Evolutionary conservation across 2,888 invertebrate genomes (phyloP).

Genomic region (Carterocephalus palaemon): DNA sequence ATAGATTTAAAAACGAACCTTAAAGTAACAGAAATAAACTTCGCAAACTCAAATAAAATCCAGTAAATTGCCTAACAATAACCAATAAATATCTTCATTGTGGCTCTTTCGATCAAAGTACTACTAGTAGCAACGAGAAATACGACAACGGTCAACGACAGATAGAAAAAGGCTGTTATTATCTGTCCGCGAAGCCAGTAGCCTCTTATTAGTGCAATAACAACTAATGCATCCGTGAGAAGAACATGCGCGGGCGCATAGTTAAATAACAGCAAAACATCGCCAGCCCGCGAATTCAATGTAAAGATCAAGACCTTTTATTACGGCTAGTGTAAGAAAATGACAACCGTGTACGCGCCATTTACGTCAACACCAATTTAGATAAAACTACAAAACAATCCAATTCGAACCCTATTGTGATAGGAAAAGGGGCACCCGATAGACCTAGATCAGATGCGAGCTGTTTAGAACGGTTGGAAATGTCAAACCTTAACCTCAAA

Average conservation of each 20-base stretch:
- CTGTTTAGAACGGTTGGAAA: constrained; percentile 63
- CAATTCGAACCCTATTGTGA: constrained; percentile 46
- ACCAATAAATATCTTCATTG: too few relatives aligned
- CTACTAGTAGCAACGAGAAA: too few relatives aligned
- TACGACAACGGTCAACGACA: constrained; percentile 4
- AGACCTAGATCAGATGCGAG: constrained; percentile 28
- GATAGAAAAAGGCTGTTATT: constrained; percentile 16
- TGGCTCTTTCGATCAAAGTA: too few relatives aligned
- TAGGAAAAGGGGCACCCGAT: constrained; percentile 30
- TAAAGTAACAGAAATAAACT: too few relatives aligned
- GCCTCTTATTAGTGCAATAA: constrained; percentile 23
- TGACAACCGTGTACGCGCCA: constrained; percentile 58
- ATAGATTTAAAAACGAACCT: too few relatives aligned
- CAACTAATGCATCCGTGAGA: constrained; percentile 23
- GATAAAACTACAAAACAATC: constrained; percentile 30
- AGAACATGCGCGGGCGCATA: constrained; percentile 51
- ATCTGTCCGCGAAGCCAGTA: constrained; percentile 7
- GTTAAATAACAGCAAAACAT: constrained; percentile 46
- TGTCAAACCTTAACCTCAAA: constrained; percentile 79
- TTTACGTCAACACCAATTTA: constrained; percentile 44
- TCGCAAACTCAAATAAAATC: too few relatives aligned
- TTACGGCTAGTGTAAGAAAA: constrained; percentile 53
- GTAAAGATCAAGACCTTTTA: constrained; percentile 74
- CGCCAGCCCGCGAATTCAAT: constrained; percentile 59
- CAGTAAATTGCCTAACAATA: too few relatives aligned